Percentiles rank a stretch among this genome's conserved stretches.
phyloP scores from a whole-genome alignment of 2,113 vertebrate species.

The Rhinopomastus cyanomelas region DNA sequence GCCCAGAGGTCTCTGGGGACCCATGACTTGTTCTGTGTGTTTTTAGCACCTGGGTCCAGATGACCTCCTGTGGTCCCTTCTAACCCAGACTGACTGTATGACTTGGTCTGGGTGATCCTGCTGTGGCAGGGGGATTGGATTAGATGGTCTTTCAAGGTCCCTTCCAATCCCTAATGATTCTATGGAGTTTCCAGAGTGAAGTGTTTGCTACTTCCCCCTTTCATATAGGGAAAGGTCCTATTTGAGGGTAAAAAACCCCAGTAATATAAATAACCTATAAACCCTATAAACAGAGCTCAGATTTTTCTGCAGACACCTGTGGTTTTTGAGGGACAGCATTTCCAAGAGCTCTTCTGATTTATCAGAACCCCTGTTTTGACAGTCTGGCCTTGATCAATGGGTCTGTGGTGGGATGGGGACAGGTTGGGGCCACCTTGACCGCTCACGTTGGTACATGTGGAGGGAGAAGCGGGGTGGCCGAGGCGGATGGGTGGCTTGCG shows the following conservation, averaged over 20 bases:
- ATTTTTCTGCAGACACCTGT: fast-evolving
- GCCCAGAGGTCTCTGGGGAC: neutral
- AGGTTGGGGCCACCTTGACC: neutral
- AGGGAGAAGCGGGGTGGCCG: fast-evolving
- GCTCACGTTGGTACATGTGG: fast-evolving
- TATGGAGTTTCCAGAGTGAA: neutral
- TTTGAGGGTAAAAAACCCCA: neutral
- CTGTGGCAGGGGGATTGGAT: too few relatives aligned
- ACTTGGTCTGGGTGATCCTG: too few relatives aligned
- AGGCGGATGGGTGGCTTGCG: neutral
- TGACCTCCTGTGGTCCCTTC: neutral
- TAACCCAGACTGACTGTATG: too few relatives aligned
- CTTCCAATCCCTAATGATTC: too few relatives aligned
- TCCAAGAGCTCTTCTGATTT: neutral
- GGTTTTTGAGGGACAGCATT: neutral
- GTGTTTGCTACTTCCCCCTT: neutral
- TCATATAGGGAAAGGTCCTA: neutral
- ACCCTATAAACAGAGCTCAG: neutral
- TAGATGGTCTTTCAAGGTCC: too few relatives aligned
- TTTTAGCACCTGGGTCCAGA: neutral
- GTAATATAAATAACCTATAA: too few relatives aligned
- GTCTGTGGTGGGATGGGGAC: neutral
- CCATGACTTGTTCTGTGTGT: fast-evolving
- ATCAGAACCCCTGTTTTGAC: neutral
- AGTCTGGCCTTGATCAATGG: neutral